phyloP scores from a whole-genome alignment of 2,888 invertebrate species.

The Nomada flava region DNA sequence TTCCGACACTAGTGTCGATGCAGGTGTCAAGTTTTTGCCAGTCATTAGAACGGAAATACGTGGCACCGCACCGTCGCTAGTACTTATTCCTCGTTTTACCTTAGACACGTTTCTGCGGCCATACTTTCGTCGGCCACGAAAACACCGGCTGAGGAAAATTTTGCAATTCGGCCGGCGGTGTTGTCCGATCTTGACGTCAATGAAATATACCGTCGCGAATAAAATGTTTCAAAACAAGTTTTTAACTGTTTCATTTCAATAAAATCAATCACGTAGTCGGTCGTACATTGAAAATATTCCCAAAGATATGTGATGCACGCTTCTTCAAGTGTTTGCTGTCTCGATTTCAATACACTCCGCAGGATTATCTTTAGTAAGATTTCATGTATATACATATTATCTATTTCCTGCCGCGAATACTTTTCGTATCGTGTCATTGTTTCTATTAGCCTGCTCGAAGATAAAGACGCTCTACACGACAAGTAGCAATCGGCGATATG shows the following conservation, averaged over 20 bases:
- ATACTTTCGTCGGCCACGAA: slow-evolving; percentile 20
- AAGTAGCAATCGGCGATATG: slow-evolving; percentile 56
- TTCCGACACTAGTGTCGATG: slow-evolving; percentile 55
- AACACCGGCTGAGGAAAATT: not conserved
- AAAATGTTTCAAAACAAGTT: not conserved
- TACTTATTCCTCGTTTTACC: slow-evolving; percentile 42
- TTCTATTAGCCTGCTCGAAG: slow-evolving; percentile 39
- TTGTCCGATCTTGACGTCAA: not conserved
- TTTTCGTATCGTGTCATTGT: slow-evolving; percentile 45
- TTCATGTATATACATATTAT: not conserved
- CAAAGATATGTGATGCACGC: too few relatives aligned
- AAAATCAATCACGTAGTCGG: not conserved
- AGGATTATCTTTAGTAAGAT: not conserved
- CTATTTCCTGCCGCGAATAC: slow-evolving; percentile 34
- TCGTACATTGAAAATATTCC: not conserved
- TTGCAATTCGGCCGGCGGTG: not conserved
- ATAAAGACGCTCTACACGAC: slow-evolving; percentile 57
- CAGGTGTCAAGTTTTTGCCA: slow-evolving; percentile 61
- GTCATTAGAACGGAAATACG: slow-evolving; percentile 63
- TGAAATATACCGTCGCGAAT: not conserved
- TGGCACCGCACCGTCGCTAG: slow-evolving; percentile 51
- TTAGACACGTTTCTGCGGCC: not conserved
- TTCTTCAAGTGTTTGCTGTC: too few relatives aligned
- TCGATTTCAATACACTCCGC: not conserved
- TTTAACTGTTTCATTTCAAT: not conserved